phyloP scores from a whole-genome alignment of 2,888 invertebrate species.

The Geophilus truncorum region DNA sequence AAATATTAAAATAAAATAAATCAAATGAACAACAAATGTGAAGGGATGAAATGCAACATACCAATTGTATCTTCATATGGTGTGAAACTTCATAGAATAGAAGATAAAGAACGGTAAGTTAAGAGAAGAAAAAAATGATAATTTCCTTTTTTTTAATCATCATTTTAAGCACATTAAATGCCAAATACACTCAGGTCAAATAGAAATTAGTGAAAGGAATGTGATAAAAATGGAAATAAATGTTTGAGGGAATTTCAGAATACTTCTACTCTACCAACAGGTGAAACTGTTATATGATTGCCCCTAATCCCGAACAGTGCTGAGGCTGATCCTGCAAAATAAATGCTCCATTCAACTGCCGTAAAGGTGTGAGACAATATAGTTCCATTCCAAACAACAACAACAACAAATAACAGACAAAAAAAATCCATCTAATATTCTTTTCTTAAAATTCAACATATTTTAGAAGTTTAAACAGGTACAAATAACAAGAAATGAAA shows the following conservation, averaged over 20 bases:
- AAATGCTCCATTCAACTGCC: slow-evolving; percentile 31
- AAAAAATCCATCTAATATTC: background rate
- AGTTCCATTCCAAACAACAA: background rate
- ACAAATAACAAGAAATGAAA: background rate
- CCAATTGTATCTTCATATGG: background rate
- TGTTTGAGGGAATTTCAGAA: slow-evolving; percentile 6
- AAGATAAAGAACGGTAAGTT: background rate
- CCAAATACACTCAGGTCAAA: background rate
- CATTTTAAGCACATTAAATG: background rate
- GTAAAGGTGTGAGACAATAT: background rate
- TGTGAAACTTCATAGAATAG: background rate
- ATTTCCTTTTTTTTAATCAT: background rate
- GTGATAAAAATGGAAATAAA: background rate
- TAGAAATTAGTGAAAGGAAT: background rate
- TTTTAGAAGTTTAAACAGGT: background rate
- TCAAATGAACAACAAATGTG: no score
- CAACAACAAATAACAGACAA: background rate
- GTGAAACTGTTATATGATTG: slow-evolving; percentile 31
- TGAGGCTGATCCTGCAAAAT: slow-evolving; percentile 32
- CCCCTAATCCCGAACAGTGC: slow-evolving; percentile 30
- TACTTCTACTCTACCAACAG: slow-evolving; percentile 34
- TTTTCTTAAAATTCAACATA: background rate
- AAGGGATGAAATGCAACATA: no score
- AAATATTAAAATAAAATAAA: background rate
- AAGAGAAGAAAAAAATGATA: background rate